Base-by-base conservation (phyloP, 2,888 invertebrate species). In the Flabesymbios commensalis region DNA sequence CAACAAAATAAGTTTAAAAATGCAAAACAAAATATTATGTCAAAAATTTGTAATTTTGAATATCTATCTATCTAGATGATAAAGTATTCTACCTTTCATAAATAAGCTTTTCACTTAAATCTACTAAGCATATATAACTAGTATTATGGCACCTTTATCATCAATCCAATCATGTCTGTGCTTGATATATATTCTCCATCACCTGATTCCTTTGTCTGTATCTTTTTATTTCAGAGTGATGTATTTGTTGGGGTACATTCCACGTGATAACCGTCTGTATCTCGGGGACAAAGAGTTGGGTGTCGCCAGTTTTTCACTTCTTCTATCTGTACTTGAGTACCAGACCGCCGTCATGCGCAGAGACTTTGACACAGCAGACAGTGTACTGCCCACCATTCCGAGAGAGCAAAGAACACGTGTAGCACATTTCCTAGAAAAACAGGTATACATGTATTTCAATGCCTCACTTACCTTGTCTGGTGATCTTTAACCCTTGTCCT, bases 271-370 rank as follows among this genome's bases (percentile, higher is more conserved):
- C 85, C 83, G 96, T 69, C 85, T 99, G 47, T 99, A 98, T 84
- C 86, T 99, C 52, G 94, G 95, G 69, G 99, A 99, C 84, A 99
- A 99, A 79, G 98, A 99, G 85, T 85, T 99, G 65, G 95, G 94
- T 75, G 91, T 82, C 5, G 75, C 81, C 49, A 95, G 95, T 67
- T 99, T 94, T 83, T 84, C 86, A 39, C 80, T 88, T 53, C 87
- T 97, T 63, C 85, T 98, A 47, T 94, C 97, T 1, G 97, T 98
- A 14, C 87, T 99, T 57, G 98, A 99, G 84, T 99, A 99, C 83
- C 99, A 99, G 85, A 99, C 99, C 17, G 99, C 98, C n/a, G 98
- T 99, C 29, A 99, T 99, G 98, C 87, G 98, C 67, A 88, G 91
- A 63, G 97, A 98, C 84, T 97, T 98, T 80, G 92, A 92, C 75